Conservation (phyloP, 2,797 vertebrate genomes). For the Erpetoichthys calabaricus region DNA sequence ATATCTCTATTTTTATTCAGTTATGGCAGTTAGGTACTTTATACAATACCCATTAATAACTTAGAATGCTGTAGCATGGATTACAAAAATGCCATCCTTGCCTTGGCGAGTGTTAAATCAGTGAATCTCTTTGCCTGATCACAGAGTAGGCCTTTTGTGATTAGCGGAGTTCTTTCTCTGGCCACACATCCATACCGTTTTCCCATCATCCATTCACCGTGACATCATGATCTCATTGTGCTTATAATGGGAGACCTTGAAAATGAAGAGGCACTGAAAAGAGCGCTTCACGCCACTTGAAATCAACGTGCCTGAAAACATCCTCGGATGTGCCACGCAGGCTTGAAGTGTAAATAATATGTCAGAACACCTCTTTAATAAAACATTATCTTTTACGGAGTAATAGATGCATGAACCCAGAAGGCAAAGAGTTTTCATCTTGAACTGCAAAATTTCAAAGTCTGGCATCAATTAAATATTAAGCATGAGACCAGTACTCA, state of each 20-base stretch:
- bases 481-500: not conserved
- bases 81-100: too few relatives aligned
- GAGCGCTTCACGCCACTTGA: slow-evolving; percentile 23
- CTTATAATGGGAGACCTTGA: slow-evolving; percentile 9
- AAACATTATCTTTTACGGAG: slow-evolving; percentile 21
- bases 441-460: slow-evolving; percentile 3
- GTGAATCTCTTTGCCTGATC: too few relatives aligned
- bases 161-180: slow-evolving; percentile 14
- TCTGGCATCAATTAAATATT: not conserved
- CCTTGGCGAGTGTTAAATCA: too few relatives aligned
- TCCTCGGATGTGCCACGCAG: slow-evolving; percentile 18
- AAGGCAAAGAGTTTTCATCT: slow-evolving; percentile 9
- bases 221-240: slow-evolving; percentile 9
- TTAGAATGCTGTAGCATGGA: slow-evolving; percentile 10
- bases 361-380: slow-evolving; percentile 25
- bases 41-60: slow-evolving; percentile 11
- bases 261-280: slow-evolving; percentile 20
- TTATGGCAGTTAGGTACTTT: too few relatives aligned
- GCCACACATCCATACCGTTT: slow-evolving; percentile 12
- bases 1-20: too few relatives aligned
- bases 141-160: slow-evolving; percentile 6
- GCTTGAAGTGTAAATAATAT: slow-evolving; percentile 34
- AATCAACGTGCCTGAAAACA: slow-evolving; percentile 24
- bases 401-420: slow-evolving; percentile 23
- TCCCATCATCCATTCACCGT: slow-evolving; percentile 10